Conservation (phyloP, 2,888 invertebrate species). For the Andrena fulva region DNA sequence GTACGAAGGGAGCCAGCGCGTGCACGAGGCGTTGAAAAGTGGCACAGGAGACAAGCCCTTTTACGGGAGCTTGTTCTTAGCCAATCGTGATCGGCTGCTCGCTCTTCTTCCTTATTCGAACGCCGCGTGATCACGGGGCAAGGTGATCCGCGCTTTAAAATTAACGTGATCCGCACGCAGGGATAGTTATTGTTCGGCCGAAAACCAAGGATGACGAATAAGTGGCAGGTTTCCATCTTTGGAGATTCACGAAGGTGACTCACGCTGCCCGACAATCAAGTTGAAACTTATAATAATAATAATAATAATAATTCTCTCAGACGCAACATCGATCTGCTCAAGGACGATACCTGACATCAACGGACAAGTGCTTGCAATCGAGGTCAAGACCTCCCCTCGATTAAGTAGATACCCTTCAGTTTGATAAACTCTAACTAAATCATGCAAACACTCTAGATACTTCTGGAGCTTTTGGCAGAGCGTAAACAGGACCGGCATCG, state of each 20-base stretch:
- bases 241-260: constrained; percentile 14
- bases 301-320: background rate
- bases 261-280: background rate
- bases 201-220: constrained; percentile 37
- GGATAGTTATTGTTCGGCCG: constrained; percentile 19
- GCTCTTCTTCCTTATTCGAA: constrained; percentile 67
- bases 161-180: constrained; percentile 35
- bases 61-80: constrained; percentile 74
- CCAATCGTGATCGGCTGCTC: constrained; percentile 65
- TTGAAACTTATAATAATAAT: background rate
- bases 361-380: constrained; percentile 1
- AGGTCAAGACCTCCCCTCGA: constrained; percentile 6
- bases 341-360: background rate
- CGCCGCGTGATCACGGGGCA: constrained; percentile 1
- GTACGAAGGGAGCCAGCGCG: constrained; percentile 29
- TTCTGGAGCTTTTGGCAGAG: background rate
- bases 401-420: background rate
- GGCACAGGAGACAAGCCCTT: constrained; percentile 78
- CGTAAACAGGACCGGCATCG: constrained; percentile 26
- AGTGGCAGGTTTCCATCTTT: background rate
- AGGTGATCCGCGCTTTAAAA: constrained; percentile 42
- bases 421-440: background rate
- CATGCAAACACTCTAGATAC: background rate
- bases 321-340: background rate
- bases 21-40: constrained; percentile 62